Percentiles rank a stretch among this genome's conserved stretches.
Evolutionary conservation across 2,888 invertebrate species (phyloP).

Genomic region (Idaea aversata): DNA sequence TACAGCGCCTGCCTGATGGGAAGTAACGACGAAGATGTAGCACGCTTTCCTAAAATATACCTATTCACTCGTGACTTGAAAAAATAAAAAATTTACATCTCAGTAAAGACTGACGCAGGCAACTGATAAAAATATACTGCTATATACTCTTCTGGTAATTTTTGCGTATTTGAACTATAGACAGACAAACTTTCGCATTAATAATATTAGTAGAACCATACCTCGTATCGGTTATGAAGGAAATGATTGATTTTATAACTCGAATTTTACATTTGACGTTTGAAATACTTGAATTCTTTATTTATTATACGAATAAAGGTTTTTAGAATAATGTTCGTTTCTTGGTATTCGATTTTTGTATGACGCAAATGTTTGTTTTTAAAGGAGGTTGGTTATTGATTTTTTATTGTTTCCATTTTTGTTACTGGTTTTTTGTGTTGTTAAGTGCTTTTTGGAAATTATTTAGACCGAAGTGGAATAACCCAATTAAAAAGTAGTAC

Average conservation of each 20-base stretch:
- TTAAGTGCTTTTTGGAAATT: background rate
- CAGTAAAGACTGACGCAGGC: no score
- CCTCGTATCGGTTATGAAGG: constrained; percentile 56
- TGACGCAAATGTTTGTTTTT: constrained; percentile 27
- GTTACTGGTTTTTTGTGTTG: constrained; percentile 6
- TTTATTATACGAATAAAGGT: constrained; percentile 28
- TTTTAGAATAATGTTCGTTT: constrained; percentile 39
- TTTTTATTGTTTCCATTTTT: constrained; percentile 7
- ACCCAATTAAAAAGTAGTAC: background rate
- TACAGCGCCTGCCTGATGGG: no score
- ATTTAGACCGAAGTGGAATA: background rate
- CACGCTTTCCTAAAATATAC: no score
- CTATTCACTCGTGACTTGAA: no score
- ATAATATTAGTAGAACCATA: constrained; percentile 25
- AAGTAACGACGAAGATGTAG: no score
- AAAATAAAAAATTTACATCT: no score
- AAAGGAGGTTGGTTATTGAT: constrained; percentile 8
- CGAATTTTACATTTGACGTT: constrained; percentile 58
- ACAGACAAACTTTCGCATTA: background rate
- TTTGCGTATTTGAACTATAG: background rate
- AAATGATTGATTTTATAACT: constrained; percentile 78
- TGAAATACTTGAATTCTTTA: constrained; percentile 52
- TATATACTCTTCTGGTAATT: no score
- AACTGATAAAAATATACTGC: no score
- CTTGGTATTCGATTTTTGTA: constrained; percentile 20